A percentile compares a stretch with the other conserved stretches of the same genome.
These are phyloP conservation scores for Scolopax mira DNA, from an alignment of 2,113 vertebrate genomes.

Conservation along the genomic window DNA sequence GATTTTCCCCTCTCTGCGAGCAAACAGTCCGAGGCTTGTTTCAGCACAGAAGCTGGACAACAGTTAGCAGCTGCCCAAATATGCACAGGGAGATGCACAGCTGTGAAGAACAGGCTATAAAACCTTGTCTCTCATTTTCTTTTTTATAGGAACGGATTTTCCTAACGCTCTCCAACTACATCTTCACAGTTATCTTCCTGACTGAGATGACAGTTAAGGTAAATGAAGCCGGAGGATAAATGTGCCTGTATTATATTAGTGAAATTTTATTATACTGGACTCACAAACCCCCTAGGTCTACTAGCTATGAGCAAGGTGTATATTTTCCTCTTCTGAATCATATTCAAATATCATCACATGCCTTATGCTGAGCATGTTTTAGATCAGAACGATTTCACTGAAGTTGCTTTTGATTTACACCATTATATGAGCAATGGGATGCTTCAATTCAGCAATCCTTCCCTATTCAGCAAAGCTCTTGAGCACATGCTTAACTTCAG, in stretches of 20 bases:
- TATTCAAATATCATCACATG: background rate
- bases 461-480: conserved; percentile 47
- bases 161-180: conserved; percentile 95
- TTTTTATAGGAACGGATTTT: conserved; percentile 90
- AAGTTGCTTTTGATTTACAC: conserved; percentile 48
- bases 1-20: background rate
- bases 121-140: background rate
- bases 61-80: background rate
- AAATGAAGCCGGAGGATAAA: conserved; percentile 24
- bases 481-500: conserved; percentile 17
- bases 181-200: conserved; percentile 96
- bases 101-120: background rate
- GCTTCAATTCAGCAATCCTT: conserved; percentile 47
- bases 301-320: background rate
- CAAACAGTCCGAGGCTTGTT: background rate
- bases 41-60: background rate
- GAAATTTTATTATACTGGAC: background rate
- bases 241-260: background rate
- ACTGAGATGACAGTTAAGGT: conserved; percentile 98
- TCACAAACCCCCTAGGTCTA: background rate
- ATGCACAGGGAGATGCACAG: background rate
- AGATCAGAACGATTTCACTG: conserved; percentile 1
- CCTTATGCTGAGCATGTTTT: conserved; percentile 27
- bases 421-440: conserved; percentile 20
- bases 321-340: background rate